A percentile compares a stretch with the other conserved stretches of the same genome.
Evolutionary conservation across 2,797 vertebrate species (phyloP).

Genomic region (Simalia tracyae): DNA sequence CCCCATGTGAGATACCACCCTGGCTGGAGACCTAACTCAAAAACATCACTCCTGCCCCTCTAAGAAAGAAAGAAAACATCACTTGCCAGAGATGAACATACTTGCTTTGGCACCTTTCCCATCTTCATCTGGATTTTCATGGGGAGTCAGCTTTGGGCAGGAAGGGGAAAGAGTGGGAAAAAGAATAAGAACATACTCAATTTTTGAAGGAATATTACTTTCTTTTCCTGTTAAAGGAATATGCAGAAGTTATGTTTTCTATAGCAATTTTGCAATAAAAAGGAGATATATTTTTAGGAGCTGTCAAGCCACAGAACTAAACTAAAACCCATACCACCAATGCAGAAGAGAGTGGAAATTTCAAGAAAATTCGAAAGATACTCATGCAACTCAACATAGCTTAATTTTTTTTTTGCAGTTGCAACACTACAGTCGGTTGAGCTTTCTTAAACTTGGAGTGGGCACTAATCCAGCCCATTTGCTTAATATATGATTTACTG

Average conservation of each 20-base stretch:
- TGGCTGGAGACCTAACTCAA: too few species aligned
- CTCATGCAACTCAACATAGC: neutral
- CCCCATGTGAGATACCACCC: too few species aligned
- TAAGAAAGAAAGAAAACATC: neutral
- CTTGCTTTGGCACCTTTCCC: constrained; percentile 61
- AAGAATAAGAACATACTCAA: neutral
- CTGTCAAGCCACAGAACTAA: neutral
- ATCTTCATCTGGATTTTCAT: constrained; percentile 63
- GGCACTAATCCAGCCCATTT: neutral
- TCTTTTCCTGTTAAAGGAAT: neutral
- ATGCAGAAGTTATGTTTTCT: neutral
- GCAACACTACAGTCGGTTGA: neutral
- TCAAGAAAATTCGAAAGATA: neutral
- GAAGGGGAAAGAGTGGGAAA: constrained; percentile 14
- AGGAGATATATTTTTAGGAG: neutral
- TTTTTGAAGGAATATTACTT: neutral
- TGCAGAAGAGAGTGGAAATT: neutral
- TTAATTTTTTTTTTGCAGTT: neutral
- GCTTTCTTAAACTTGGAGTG: neutral
- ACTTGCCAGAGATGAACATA: constrained; percentile 53
- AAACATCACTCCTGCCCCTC: too few species aligned
- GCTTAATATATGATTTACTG: neutral
- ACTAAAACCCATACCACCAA: neutral
- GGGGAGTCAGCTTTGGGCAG: constrained; percentile 64
- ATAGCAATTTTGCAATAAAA: neutral